A percentile compares a stretch with the other conserved stretches of the same genome.
Evolutionary conservation across 92 coral and sea anemone genomes (phyloP).

Genomic region (Epizoanthus rinbou): DNA sequence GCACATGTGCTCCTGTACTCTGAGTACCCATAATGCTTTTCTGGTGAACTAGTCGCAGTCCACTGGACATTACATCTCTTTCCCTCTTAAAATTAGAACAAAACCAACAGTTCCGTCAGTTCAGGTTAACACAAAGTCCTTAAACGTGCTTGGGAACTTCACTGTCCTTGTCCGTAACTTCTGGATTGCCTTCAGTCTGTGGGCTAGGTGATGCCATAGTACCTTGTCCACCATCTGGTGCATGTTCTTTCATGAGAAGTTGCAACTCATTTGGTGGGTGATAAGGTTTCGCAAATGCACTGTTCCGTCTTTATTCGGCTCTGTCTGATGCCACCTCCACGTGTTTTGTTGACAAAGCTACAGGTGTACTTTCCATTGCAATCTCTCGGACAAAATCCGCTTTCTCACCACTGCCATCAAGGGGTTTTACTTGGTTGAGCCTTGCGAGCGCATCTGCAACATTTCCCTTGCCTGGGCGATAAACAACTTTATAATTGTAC

Average conservation of each 20-base stretch:
- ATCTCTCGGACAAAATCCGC: constrained; percentile 31
- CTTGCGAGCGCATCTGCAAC: constrained; percentile 40
- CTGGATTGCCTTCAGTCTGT: background rate
- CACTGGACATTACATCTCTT: too few species aligned
- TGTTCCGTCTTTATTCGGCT: background rate
- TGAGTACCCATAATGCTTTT: too few species aligned
- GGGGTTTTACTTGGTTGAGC: constrained; percentile 36
- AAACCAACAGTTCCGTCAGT: too few species aligned
- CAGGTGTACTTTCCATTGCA: constrained; percentile 37
- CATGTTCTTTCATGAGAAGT: background rate
- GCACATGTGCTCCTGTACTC: too few species aligned
- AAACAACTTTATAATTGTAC: constrained; percentile 25
- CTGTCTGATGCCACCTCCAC: constrained; percentile 41
- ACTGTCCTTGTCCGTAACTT: background rate
- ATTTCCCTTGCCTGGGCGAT: constrained; percentile 39
- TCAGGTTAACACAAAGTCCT: too few species aligned
- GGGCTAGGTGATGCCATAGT: background rate
- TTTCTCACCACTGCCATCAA: constrained; percentile 20
- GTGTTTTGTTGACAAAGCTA: constrained; percentile 40
- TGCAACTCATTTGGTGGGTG: background rate
- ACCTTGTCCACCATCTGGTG: background rate
- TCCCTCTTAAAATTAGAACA: too few species aligned
- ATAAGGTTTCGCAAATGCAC: background rate
- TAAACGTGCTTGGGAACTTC: too few species aligned
- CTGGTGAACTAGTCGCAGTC: too few species aligned